Conservation (phyloP, 2,113 vertebrate genomes). For the Dendropsophus ebraccatus region DNA sequence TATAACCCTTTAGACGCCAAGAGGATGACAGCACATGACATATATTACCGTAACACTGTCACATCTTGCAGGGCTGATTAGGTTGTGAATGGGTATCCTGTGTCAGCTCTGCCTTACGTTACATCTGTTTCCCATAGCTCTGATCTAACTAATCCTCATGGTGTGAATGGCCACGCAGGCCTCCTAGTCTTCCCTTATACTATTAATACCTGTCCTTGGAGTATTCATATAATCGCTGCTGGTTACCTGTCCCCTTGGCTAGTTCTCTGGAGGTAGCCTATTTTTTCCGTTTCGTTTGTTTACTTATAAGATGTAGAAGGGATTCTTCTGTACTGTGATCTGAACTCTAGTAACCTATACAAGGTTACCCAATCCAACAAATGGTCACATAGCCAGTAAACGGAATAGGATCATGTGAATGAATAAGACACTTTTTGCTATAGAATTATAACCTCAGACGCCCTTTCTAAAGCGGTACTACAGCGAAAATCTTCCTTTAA, state of each 20-base stretch:
- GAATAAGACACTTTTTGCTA: background rate
- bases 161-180: background rate
- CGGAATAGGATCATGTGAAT: background rate
- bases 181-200: background rate
- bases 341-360: background rate
- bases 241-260: background rate
- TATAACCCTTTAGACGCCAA: background rate
- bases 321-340: background rate
- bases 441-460: no score
- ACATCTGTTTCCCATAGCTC: conserved; percentile 10
- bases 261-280: background rate
- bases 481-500: no score
- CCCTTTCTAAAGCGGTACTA: no score
- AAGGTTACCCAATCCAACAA: background rate
- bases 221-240: background rate
- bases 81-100: conserved; percentile 3
- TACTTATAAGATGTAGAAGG: background rate
- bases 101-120: background rate
- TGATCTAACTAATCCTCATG: background rate
- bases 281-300: conserved; percentile 25
- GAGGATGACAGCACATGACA: background rate
- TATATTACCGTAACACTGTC: background rate
- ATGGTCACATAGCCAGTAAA: background rate
- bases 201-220: conserved; percentile 19
- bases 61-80: background rate